Evolutionary conservation across 1,140 invertebrate species (phyloP).

Genomic region (Adoxophyes honmai): DNA sequence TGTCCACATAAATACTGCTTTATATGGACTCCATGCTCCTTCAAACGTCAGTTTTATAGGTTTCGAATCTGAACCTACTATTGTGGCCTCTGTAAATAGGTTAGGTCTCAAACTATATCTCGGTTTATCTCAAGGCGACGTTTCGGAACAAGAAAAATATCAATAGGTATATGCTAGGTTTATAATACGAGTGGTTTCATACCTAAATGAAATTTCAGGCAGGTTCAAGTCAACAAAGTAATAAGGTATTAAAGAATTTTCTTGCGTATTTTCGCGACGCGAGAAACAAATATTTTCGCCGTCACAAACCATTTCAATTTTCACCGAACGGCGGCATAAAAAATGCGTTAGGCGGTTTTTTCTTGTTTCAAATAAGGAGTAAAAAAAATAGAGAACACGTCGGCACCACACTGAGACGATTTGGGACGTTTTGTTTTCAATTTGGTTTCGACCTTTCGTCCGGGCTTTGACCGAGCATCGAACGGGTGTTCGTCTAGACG

Average conservation of each 20-base stretch:
- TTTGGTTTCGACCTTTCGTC: conserved; percentile 57
- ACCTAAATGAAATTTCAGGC: too few relatives aligned
- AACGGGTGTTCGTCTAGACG: conserved; percentile 53
- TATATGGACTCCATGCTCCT: conserved; percentile 23
- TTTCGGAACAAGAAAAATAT: background rate
- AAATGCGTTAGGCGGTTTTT: conserved; percentile 21
- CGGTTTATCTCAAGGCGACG: background rate
- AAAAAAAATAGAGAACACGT: conserved; percentile 11
- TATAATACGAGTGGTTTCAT: too few relatives aligned
- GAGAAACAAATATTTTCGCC: conserved; percentile 13
- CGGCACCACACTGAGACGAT: conserved; percentile 13
- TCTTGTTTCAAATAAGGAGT: conserved; percentile 21
- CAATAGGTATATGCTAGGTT: too few relatives aligned
- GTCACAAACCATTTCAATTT: conserved; percentile 19
- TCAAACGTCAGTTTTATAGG: background rate
- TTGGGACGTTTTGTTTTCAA: conserved; percentile 45
- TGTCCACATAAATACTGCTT: conserved; percentile 44
- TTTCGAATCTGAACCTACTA: background rate
- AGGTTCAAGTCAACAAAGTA: too few relatives aligned
- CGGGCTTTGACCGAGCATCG: conserved; percentile 63
- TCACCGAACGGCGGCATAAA: conserved; percentile 12
- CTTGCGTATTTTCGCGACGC: conserved; percentile 1
- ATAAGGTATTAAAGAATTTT: background rate
- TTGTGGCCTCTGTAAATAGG: background rate
- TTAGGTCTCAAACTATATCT: background rate